Evolutionary conservation across 2,113 vertebrate species (phyloP), one percentile per base, ranked within the genome.

Genomic region (Tragelaphus scriptus): DNA sequence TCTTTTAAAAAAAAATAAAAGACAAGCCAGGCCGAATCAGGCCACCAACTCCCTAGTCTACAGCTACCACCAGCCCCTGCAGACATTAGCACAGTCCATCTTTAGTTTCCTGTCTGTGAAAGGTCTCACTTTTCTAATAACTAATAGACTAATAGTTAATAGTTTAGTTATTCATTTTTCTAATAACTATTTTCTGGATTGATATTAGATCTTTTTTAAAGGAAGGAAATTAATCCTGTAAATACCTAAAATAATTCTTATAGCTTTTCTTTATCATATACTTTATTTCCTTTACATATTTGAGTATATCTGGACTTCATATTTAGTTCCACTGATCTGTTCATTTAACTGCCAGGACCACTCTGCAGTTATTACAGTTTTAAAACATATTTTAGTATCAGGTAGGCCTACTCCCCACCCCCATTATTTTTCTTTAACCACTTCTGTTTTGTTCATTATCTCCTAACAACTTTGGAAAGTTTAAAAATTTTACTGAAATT

Each of bases 361-460:
- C 12, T 11, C 32, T 75, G 19, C 21, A 96, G n/a, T 85, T 90
- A 88, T 44, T 90, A 85, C 2, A 94, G 30, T 65, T 84, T 97
- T 92, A 90, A 91, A 97, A 94, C 36, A 79, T 82, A 96, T 94
- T 85, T 95, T 71, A 80, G 13, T 44, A 77, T n/a, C 49, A 68
- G 32, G 49, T 82, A 84, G 71, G n/a, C n/a, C 10, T 88, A 91
- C 21, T 93, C 56, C 16, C 7, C 59, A n/a, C 7, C n/a, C 59
- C 58, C 7, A 77, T 87, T 63, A 81, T 86, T 79, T 88, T 85
- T 95, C 53, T 88, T 32, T 87, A 40, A 94, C 68, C 56, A 81
- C 82, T 94, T 84, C 63, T 94, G 55, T 30, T 65, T 84, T 81
- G 79, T 88, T 97, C 28, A 55, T 80, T 71, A 91, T 95, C 75